Conservation (phyloP, 2,113 vertebrate genomes). For the Columba janthina region DNA sequence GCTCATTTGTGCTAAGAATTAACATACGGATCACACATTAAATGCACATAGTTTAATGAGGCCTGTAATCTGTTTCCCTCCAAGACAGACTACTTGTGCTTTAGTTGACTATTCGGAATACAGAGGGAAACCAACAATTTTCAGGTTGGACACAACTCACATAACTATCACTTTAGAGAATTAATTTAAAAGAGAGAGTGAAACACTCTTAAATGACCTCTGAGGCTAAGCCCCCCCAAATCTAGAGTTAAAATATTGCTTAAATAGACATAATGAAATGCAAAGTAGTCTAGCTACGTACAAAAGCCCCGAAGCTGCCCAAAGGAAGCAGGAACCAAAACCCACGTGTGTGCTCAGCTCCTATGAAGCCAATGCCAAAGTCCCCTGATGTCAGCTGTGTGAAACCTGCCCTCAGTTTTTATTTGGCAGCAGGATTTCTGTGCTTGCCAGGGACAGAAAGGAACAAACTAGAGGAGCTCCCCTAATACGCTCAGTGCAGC, state of each 20-base stretch:
- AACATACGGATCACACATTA: background rate
- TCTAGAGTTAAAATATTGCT: background rate
- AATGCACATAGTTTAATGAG: background rate
- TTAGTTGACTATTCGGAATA: background rate
- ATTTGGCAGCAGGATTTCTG: background rate
- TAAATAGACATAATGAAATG: background rate
- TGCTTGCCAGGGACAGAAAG: background rate
- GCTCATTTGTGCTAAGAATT: background rate
- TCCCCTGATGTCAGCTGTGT: background rate
- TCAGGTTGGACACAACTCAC: background rate
- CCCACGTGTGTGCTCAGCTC: rapidly evolving
- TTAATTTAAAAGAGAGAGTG: background rate
- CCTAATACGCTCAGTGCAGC: background rate
- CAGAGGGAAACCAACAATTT: background rate
- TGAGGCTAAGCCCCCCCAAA: background rate
- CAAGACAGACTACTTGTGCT: background rate
- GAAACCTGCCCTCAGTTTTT: background rate
- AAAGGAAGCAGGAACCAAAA: background rate
- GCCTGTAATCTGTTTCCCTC: background rate
- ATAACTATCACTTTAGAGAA: background rate
- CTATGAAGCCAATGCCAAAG: background rate
- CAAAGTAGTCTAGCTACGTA: background rate
- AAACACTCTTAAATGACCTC: background rate
- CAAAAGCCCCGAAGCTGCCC: background rate
- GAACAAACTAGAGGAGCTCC: background rate